A percentile compares a stretch with the other conserved stretches of the same genome.
Conservation (phyloP, 2,113 vertebrate species). For the Mixornis gularis region DNA sequence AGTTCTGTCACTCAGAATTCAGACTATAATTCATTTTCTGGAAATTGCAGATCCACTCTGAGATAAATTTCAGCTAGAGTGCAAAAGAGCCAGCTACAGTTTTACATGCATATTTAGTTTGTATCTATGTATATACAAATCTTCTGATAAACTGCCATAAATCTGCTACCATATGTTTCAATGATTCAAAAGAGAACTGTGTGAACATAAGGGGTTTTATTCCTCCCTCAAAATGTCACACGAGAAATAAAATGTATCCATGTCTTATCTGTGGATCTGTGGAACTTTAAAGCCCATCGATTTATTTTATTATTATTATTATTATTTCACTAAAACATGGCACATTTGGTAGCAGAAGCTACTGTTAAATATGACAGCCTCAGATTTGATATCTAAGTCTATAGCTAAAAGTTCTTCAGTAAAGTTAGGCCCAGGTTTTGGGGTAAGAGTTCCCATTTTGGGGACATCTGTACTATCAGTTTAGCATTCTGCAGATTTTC, state of each 20-base stretch:
- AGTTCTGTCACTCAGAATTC: background rate
- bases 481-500: background rate
- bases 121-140: conserved; percentile 37
- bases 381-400: background rate
- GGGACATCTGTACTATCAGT: background rate
- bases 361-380: background rate
- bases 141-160: conserved; percentile 52
- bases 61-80: background rate
- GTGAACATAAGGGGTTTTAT: conserved; percentile 40
- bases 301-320: background rate
- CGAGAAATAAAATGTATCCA: background rate
- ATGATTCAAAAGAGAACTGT: background rate
- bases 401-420: background rate
- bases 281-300: background rate
- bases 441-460: background rate
- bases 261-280: background rate
- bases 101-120: conserved; percentile 33
- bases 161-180: conserved; percentile 43
- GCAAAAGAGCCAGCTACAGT: background rate
- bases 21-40: background rate
- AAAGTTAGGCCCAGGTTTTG: background rate
- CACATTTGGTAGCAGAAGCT: background rate
- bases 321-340: conserved; percentile 5
- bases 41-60: background rate
- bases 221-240: conserved; percentile 22